Evolutionary conservation across 2,113 vertebrate species (phyloP), one percentile per base, ranked within the genome.

Genomic region (Macaca mulatta): DNA sequence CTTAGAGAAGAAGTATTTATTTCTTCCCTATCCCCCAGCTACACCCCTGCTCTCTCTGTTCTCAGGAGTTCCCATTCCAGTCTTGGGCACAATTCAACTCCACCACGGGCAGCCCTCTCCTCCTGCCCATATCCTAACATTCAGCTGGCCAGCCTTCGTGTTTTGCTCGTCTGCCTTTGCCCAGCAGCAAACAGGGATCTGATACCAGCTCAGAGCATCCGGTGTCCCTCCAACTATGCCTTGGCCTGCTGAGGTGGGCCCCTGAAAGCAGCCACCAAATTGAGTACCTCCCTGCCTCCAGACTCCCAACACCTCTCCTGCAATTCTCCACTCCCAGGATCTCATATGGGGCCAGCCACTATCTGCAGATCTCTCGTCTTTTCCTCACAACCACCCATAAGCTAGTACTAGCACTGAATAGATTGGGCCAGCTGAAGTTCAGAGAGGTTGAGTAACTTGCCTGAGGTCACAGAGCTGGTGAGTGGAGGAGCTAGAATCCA

Each of bases 141-240:
- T 35, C 90, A 35, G 32, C 69, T 3, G 45, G 45, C 43, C 48
- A 27, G 59, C 12, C 64, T 55, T 64, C 74, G 59, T 77, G 50
- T 78, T 85, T 59, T 61, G 50, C 79, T 96, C 67, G 87, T 82
- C 80, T 92, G 55, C 35, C 72, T 90, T n/a, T 52, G 70, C 69
- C 70, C 69, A 75, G 70, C 55, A 79, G 30, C n/a, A 25, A 57
- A 8, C 61, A 1, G 40, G 77, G 59, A 93, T 85, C 40, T 74
- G 83, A 88, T 48, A 89, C 45, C 48, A 93, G 86, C 67, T 77
- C 67, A 70, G 82, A 81, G 77, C 38, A 88, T 81, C 93, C 89
- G 89, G 74, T 94, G 38, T 84, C 45, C 38, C 45, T 96, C 61
- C 8, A 78, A 79, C 85, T n/a, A 64, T 35, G 92, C 88, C 84